Evolutionary conservation across 1,140 invertebrate genomes (phyloP), one percentile per base, ranked within the genome.

Genomic region (Conopomorpha cramerella): DNA sequence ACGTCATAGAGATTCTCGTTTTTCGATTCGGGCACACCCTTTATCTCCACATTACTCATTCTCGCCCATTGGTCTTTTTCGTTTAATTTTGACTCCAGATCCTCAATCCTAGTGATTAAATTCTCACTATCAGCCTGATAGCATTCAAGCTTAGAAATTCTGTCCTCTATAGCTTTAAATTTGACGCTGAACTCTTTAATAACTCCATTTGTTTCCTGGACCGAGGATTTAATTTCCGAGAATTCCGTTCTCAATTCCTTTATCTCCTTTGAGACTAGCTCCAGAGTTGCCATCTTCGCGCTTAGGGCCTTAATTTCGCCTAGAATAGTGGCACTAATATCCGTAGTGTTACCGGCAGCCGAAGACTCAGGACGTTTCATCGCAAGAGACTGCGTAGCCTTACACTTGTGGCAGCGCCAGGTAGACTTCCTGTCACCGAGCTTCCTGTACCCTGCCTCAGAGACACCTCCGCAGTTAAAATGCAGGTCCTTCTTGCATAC

Each of bases 1-100:
- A 44, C 23, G 2, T 39, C 30, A 25, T 36, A 44, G 1, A 44
- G 15, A 30, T 44, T 44, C 18, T 44, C 42, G 17, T 33, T 39
- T 1, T 19, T 37, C 3, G 7, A 26, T 11, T 16, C 23, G 2
- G 30, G 28, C 1, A 44, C 23, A 1, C 42, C 42, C 34, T 38
- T 39, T 12, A 44, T 39, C 15, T 44, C 42, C 0, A 44, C 16
- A 36, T 44, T 44, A 12, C 37, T 44, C 15, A 30, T 11, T 16
- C 41, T 26, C 8, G 19, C n/a, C 42, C 42, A 44, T 32, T 44
- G 42, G 1, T 44, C 38, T 8, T 16, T 25, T 10, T 29, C 26
- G 1, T 30, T 13, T 2, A 25, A 23, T 4, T 19, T 26, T n/a
- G 12, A n/a, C n/a, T 43, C 16, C 2, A 43, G 16, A 23, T 28